Conservation (phyloP, 2,888 invertebrate species). For the Raillietiella orientalis region DNA sequence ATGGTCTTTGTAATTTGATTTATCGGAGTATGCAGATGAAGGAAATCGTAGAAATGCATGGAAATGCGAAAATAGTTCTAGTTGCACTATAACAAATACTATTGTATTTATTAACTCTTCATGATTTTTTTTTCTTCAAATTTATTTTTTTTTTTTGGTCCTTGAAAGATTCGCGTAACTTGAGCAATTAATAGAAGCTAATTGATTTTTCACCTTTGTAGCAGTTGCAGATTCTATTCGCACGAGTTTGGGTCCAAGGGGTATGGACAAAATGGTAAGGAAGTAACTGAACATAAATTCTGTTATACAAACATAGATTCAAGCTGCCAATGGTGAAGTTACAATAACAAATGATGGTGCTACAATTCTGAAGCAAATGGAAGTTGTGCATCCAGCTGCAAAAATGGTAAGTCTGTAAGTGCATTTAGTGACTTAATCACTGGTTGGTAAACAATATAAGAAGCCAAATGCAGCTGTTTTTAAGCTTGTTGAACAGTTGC, state of each 20-base stretch:
- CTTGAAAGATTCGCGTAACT: slow-evolving; percentile 1
- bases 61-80: no score
- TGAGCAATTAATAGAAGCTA: slow-evolving; percentile 5
- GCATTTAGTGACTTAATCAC: no score
- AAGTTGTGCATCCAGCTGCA: slow-evolving; percentile 89
- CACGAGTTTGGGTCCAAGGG: slow-evolving; percentile 88
- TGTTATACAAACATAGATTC: slow-evolving; percentile 22
- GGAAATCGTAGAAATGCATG: no score
- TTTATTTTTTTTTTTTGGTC: background rate
- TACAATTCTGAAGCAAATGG: slow-evolving; percentile 94
- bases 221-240: slow-evolving; percentile 96
- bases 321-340: slow-evolving; percentile 83
- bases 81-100: no score
- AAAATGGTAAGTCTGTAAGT: slow-evolving; percentile 77
- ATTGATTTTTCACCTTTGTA: slow-evolving; percentile 16
- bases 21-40: no score
- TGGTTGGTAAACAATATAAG: no score
- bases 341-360: slow-evolving; percentile 99
- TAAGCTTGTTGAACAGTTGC: no score
- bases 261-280: slow-evolving; percentile 97
- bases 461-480: no score
- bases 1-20: no score
- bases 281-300: background rate
- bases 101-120: slow-evolving; percentile 6
- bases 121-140: background rate